Evolutionary conservation across 2,797 vertebrate species (phyloP).

Genomic region (Coreius guichenoti): DNA sequence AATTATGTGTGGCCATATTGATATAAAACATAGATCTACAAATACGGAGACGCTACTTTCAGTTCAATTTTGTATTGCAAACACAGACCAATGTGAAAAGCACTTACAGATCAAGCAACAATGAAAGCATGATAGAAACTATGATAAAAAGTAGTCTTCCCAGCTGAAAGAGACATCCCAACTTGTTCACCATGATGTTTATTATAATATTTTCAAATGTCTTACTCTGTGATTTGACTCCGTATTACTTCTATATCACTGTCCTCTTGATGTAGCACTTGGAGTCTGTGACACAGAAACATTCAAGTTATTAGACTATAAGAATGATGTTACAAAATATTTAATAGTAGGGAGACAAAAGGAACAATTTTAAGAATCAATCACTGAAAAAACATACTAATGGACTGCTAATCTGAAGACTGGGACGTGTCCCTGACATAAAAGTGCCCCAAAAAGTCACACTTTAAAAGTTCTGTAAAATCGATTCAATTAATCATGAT

Average conservation of each 20-base stretch:
- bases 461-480: not conserved
- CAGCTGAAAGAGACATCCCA: not conserved
- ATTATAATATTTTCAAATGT: not conserved
- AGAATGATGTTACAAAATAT: not conserved
- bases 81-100: not conserved
- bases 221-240: slow-evolving; percentile 68
- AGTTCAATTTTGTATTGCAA: not conserved
- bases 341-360: not conserved
- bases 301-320: not conserved
- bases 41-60: not conserved
- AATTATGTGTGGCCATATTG: not conserved
- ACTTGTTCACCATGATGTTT: not conserved
- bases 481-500: too few relatives aligned
- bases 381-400: not conserved
- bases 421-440: not conserved
- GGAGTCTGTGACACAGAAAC: slow-evolving; percentile 63
- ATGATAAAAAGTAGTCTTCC: not conserved
- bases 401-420: not conserved
- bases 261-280: slow-evolving; percentile 64
- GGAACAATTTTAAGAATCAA: not conserved
- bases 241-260: slow-evolving; percentile 56
- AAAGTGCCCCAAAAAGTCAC: not conserved
- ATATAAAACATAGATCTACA: not conserved
- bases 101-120: not conserved
- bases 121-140: not conserved